Evolutionary conservation across 1,140 invertebrate genomes (phyloP), one percentile per base, ranked within the genome.

Genomic region (Polypedilum pembai): DNA sequence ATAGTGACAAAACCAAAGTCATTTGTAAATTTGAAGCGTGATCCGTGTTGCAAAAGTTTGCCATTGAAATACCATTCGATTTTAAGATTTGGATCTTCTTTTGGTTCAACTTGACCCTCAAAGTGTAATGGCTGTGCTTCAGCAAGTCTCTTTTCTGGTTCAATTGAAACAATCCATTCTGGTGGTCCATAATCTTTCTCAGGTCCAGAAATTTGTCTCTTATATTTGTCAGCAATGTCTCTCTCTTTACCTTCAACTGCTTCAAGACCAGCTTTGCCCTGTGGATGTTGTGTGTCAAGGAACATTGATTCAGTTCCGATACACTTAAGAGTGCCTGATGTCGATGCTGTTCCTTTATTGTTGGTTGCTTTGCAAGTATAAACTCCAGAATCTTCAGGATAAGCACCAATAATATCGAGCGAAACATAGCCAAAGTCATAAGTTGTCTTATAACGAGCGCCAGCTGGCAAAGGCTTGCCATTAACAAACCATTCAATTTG

Each of bases 11-110:
- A 95, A 75, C 95, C 95, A 81, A 98, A 97, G 78, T 98, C 94
- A 80, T 88, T 94, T 0, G 91, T 93, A 81, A 93, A 88, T 80
- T 93, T 95, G 80, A 94, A 95, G 74, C 93, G 85, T 7, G 92
- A 90, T 76, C 91, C 93, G 80, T 93, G 91, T 77, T 92, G 91
- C 20, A 96, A 82, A 40, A 89, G 85, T 84, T 95, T 94, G 45
- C 94, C 94, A 80, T 96, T 96, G 78, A 96, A 94, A 82, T 93
- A 95, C 94, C 94, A 96, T 84, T 96, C 94, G 75, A 95, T 91
- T 78, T 90, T 92, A n/a, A 96, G 85, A 79, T 96, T 92, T 2
- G 97, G 97, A 87, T 99, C 98, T 80, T 96, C 91, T 82, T 98
- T 94, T 0, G 97, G 98, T 83, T 96, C 93, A 7, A 98, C 93